Evolutionary conservation across 2,888 invertebrate genomes (phyloP), one percentile per base, ranked within the genome.

Genomic region (Oligia strigilis): DNA sequence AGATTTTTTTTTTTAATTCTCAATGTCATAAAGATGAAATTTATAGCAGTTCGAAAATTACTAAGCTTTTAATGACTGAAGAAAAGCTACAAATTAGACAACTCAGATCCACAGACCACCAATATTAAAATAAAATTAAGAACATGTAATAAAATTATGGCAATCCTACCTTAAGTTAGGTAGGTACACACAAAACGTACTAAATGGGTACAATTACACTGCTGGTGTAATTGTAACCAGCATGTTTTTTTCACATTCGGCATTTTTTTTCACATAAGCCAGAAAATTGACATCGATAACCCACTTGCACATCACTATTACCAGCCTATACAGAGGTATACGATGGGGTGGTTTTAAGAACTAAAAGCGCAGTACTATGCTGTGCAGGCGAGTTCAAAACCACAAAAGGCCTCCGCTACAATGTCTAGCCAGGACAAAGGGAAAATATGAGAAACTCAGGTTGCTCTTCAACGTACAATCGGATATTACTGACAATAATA

Each of bases 321-420:
- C 67, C 60, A 83, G 55, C 65, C 64, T 82, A 71, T 79, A 81
- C 64, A 79, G 72, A 66, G 55, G 69, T 83, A 84, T 75, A 80
- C 72, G 82, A 88, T 85, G 89, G 93, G 94, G 90, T 91, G 93
- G 94, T 90, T 94, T 93, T 93, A 95, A 94, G 94, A 95, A 95
- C 95, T 95, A 96, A 96, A 96, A 96, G 96, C 94, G 90, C 95
- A 95, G 90, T 90, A 89, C 91, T 91, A 86, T 90, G 91, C 89
- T 86, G 90, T 91, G 89, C 91, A 90, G 89, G 90, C 88, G 90
- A 91, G 91, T 91, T 90, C 87, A 86, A 92, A 94, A 93, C 95
- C 95, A 96, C 96, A 96, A 96, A 95, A 96, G 95, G 94, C 93
- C 92, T 92, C 84, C 74, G 91, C 89, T 90, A 94, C 95, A 94